Evolutionary conservation across 2,113 vertebrate species (phyloP), one percentile per base, ranked within the genome.

Genomic region (Pandion haliaetus): DNA sequence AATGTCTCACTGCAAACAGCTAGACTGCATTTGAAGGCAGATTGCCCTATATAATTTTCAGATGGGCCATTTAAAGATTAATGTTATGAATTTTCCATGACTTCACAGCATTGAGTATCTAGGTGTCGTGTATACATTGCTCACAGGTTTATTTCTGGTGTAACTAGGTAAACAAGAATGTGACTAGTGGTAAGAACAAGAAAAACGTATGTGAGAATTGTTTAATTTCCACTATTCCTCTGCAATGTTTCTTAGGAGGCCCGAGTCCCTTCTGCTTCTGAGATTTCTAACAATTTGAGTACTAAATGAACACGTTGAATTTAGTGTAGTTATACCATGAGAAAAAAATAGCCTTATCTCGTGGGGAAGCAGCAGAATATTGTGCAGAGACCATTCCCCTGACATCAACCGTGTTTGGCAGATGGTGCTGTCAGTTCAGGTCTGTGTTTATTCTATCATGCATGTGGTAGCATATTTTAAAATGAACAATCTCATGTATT

Each of bases 371-470:
- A 83, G 97, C 96, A 96, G 97, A 98, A 97, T 97, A 97, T 98
- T 96, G 97, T 86, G 94, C 59, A 95, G 97, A 90, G 97, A 96
- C 98, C 97, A 95, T 94, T 79, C 97, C 97, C 98, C 97, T 98
- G 97, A 98, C 97, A 98, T 98, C 90, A 95, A 98, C 98, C 93
- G 95, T 98, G 97, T 98, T 98, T 98, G 98, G 98, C 98, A 99
- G 98, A 98, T 98, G 99, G 98, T 97, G 98, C 98, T 98, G 98
- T 98, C 98, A 98, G 97, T 98, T 98, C 97, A 88, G 97, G 90
- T 99, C 98, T 98, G 97, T 97, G 98, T 98, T 98, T 98, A 98
- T 98, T 98, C 98, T 98, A 59, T 98, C 97, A 96, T 98, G 99
- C 98, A 98, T 98, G 98, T 98, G 98, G 98, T 98, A 98, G 97